phyloP scores from a whole-genome alignment of 2,113 vertebrate species.

The Apus apus region DNA sequence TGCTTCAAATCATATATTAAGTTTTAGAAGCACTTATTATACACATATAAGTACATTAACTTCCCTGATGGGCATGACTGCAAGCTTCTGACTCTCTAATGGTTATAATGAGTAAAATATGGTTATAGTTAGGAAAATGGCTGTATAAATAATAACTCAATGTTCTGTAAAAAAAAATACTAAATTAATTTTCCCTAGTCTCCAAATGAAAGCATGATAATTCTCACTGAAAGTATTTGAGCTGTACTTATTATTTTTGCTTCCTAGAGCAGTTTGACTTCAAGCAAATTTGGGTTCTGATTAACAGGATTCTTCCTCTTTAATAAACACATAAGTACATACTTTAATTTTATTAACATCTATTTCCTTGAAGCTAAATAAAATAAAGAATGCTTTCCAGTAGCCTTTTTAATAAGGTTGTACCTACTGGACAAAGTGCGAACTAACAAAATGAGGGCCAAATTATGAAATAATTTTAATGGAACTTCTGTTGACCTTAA shows the following conservation, averaged over 20 bases:
- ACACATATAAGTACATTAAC: background rate
- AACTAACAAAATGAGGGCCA: slow-evolving; percentile 26
- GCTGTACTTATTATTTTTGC: slow-evolving; percentile 8
- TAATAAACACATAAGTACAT: slow-evolving; percentile 34
- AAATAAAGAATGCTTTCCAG: slow-evolving; percentile 34
- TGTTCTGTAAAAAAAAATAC: slow-evolving; percentile 5
- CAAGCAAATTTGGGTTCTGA: slow-evolving; percentile 12
- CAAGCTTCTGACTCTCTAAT: slow-evolving; percentile 10
- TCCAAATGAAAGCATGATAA: slow-evolving; percentile 3
- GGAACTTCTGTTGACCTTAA: slow-evolving; percentile 30
- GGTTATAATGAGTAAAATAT: slow-evolving; percentile 3
- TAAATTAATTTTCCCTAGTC: slow-evolving; percentile 6
- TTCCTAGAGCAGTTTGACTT: slow-evolving; percentile 31
- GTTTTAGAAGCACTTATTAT: background rate
- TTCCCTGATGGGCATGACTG: background rate
- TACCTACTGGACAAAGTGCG: slow-evolving; percentile 36
- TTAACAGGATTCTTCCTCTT: slow-evolving; percentile 22
- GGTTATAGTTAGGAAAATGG: background rate
- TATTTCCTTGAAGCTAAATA: slow-evolving; percentile 52
- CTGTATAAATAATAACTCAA: slow-evolving; percentile 27
- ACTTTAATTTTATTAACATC: slow-evolving; percentile 38
- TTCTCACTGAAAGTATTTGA: slow-evolving; percentile 31
- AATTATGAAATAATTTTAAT: slow-evolving; percentile 55
- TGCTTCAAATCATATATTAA: background rate
- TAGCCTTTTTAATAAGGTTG: slow-evolving; percentile 26